phyloP scores from a whole-genome alignment of 53 echinoderm and acorn worm species.

The Glandiceps talaboti region DNA sequence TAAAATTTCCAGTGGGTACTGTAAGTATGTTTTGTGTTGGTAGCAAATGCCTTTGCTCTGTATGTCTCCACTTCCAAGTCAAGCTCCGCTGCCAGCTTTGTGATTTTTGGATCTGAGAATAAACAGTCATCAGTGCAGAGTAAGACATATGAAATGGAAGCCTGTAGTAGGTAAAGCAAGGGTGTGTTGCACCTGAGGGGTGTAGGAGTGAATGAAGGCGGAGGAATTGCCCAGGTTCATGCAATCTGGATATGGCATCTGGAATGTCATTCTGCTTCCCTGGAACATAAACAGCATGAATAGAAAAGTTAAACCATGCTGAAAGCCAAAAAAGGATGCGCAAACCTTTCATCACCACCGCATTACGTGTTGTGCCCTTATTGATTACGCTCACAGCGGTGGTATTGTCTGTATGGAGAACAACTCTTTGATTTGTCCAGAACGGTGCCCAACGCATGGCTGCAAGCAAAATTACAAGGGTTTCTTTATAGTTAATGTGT shows the following conservation, averaged over 20 bases:
- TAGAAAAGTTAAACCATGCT: not conserved
- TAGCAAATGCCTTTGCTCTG: not conserved
- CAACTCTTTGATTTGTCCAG: not conserved
- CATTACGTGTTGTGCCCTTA: slow-evolving; percentile 3
- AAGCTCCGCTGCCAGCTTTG: not conserved
- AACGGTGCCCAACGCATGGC: not conserved
- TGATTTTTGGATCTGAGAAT: not conserved
- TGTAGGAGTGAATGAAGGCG: not conserved
- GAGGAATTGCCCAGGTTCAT: not conserved
- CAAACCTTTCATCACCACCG: slow-evolving; percentile 1
- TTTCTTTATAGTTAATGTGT: slow-evolving; percentile 10
- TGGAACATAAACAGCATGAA: slow-evolving; percentile 1
- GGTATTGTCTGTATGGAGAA: slow-evolving; percentile 2
- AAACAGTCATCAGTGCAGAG: not conserved
- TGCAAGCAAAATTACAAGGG: not conserved
- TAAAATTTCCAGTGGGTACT: not conserved
- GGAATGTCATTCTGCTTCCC: slow-evolving; percentile 1
- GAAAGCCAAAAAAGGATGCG: slow-evolving; percentile 9
- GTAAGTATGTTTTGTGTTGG: not conserved
- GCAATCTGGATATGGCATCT: slow-evolving; percentile 1
- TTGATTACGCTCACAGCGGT: slow-evolving; percentile 1
- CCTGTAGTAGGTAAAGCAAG: too few relatives aligned
- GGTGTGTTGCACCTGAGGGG: too few relatives aligned
- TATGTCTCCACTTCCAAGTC: not conserved
- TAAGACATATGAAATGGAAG: not conserved